Percentiles rank a stretch among this genome's conserved stretches.
Evolutionary conservation across 2,888 invertebrate species (phyloP).

Genomic region (Microctonus aethiopoides): DNA sequence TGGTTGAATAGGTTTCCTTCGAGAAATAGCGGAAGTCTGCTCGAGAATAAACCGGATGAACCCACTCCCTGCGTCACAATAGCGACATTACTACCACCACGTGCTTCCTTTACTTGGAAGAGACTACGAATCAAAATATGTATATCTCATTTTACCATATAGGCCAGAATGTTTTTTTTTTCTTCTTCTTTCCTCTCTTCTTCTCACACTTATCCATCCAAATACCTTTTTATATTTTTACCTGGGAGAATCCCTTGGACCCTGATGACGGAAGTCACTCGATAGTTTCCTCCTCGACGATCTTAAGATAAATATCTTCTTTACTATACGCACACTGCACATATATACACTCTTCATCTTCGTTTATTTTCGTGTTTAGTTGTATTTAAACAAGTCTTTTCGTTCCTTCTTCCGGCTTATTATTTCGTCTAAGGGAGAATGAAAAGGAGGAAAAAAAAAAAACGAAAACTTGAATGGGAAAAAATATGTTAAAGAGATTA

Average conservation of each 20-base stretch:
- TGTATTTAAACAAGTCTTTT: neutral
- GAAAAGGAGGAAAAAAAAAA: neutral
- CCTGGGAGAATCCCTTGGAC: conserved; percentile 29
- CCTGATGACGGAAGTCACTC: conserved; percentile 26
- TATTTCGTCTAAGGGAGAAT: neutral
- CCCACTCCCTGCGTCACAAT: conserved; percentile 54
- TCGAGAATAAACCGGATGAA: conserved; percentile 61
- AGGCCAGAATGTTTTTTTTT: neutral
- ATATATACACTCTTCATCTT: conserved; percentile 40
- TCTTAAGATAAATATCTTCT: conserved; percentile 31
- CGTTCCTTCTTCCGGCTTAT: neutral
- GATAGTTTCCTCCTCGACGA: conserved; percentile 23
- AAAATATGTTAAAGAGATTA: conserved; percentile 2
- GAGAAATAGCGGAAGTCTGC: conserved; percentile 60
- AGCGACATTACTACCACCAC: conserved; percentile 39
- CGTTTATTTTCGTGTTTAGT: conserved; percentile 8
- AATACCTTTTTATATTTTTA: conserved; percentile 48
- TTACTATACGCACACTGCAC: conserved; percentile 45
- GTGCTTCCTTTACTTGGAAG: conserved; percentile 35
- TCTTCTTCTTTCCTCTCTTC: conserved; percentile 27
- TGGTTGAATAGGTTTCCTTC: conserved; percentile 58
- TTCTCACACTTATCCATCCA: conserved; percentile 46
- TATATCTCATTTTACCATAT: conserved; percentile 48
- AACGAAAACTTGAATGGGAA: neutral
- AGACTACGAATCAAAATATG: conserved; percentile 55